phyloP scores from a whole-genome alignment of 2,113 vertebrate genomes.

The Equus quagga region DNA sequence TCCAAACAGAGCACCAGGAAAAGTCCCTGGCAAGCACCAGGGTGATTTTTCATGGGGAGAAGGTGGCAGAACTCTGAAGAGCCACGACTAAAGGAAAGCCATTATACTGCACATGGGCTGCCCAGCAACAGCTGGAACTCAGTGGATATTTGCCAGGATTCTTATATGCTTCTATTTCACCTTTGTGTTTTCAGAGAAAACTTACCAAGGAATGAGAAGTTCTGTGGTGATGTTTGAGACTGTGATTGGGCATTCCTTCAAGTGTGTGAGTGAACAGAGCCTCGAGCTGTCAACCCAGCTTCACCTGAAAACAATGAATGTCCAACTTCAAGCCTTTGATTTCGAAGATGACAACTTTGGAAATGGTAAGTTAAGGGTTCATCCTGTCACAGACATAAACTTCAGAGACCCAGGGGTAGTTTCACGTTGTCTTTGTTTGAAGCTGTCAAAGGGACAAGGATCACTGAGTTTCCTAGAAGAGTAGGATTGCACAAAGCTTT shows the following conservation, averaged over 20 bases:
- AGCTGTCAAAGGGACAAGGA: background rate
- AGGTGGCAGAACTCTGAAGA: background rate
- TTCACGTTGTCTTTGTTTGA: background rate
- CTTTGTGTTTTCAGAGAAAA: conserved; percentile 59
- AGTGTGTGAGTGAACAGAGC: conserved; percentile 87
- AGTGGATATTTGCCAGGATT: background rate
- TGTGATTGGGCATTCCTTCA: conserved; percentile 87
- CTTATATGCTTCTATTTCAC: background rate
- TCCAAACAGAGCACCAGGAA: background rate
- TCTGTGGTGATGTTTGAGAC: conserved; percentile 88
- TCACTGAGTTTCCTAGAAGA: background rate
- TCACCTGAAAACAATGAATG: conserved; percentile 86
- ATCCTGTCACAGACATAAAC: background rate
- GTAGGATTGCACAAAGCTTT: background rate
- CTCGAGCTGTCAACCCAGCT: conserved; percentile 84
- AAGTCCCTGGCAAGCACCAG: background rate
- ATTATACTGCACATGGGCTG: background rate
- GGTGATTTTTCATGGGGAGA: background rate
- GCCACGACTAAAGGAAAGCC: background rate
- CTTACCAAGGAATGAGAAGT: conserved; percentile 68
- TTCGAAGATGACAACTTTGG: conserved; percentile 86
- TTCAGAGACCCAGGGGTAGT: background rate
- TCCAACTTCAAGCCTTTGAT: conserved; percentile 93
- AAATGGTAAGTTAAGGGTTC: conserved; percentile 85
- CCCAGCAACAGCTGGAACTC: background rate